A percentile compares a stretch with the other conserved stretches of the same genome.
Evolutionary conservation across 2,113 vertebrate species (phyloP).

Genomic region (Jaculus jaculus): DNA sequence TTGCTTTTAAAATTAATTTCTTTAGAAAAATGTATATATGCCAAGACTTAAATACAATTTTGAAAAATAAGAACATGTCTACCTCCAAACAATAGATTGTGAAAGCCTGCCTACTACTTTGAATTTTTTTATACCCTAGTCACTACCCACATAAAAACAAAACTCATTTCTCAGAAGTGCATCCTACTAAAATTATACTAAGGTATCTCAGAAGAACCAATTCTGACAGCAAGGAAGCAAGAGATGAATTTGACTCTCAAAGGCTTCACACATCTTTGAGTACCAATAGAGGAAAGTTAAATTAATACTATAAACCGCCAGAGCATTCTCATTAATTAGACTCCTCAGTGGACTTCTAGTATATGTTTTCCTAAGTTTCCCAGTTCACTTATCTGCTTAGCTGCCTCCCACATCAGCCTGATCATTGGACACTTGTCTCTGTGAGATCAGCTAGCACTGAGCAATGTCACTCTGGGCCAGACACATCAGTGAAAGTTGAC

Average conservation of each 20-base stretch:
- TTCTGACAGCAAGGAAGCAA: not conserved
- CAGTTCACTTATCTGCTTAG: not conserved
- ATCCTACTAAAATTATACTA: not conserved
- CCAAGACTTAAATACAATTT: slow-evolving; percentile 8
- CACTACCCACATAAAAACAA: not conserved
- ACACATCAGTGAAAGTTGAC: not conserved
- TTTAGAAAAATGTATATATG: not conserved
- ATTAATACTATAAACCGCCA: not conserved
- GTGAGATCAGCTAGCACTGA: not conserved
- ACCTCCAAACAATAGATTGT: not conserved
- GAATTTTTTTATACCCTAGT: not conserved
- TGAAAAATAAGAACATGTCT: not conserved
- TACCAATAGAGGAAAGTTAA: not conserved
- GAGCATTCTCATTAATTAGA: not conserved
- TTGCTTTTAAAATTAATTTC: not conserved
- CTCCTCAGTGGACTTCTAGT: not conserved
- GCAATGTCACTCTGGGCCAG: not conserved
- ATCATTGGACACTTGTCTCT: not conserved
- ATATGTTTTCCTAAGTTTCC: slow-evolving; percentile 11
- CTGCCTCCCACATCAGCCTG: not conserved
- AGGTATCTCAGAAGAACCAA: not conserved
- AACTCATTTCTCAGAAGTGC: not conserved
- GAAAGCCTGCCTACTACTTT: not conserved
- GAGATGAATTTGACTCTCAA: not conserved
- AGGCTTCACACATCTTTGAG: not conserved